Evolutionary conservation across 2,888 invertebrate genomes (phyloP).

Genomic region (Cataglyphis rosenhaueri): DNA sequence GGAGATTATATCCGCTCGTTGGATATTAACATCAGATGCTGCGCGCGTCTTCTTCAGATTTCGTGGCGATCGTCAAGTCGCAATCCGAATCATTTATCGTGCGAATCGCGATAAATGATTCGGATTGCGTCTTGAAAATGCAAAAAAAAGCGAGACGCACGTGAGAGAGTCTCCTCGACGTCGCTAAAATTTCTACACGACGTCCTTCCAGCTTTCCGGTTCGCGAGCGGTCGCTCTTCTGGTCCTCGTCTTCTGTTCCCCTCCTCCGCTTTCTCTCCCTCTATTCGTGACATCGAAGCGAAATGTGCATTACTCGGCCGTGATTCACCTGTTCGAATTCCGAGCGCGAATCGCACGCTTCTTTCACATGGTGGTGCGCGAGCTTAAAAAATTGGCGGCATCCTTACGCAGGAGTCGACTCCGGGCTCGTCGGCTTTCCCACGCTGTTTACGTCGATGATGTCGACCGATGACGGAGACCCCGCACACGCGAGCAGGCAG

Average conservation of each 20-base stretch:
- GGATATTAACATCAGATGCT: slow-evolving; percentile 25
- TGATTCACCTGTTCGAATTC: slow-evolving; percentile 45
- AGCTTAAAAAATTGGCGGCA: slow-evolving; percentile 32
- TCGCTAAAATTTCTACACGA: slow-evolving; percentile 62
- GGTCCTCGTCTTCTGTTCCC: slow-evolving; percentile 51
- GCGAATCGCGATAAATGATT: slow-evolving; percentile 8
- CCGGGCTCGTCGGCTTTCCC: slow-evolving; percentile 38
- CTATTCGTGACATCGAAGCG: background rate
- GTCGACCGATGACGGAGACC: slow-evolving; percentile 34
- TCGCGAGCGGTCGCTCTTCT: slow-evolving; percentile 61
- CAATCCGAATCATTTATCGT: slow-evolving; percentile 22
- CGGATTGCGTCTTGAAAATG: background rate
- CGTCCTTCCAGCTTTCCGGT: slow-evolving; percentile 65
- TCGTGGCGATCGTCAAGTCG: background rate
- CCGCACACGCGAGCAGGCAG: slow-evolving; percentile 19
- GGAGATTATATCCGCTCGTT: slow-evolving; percentile 34
- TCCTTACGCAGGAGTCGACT: slow-evolving; percentile 14
- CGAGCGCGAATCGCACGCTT: slow-evolving; percentile 7
- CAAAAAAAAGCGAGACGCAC: slow-evolving; percentile 18
- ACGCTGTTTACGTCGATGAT: slow-evolving; percentile 39
- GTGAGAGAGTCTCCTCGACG: slow-evolving; percentile 61
- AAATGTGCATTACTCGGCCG: slow-evolving; percentile 14
- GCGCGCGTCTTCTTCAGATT: background rate
- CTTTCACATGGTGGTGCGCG: slow-evolving; percentile 17
- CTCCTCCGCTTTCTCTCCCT: background rate